Base-by-base conservation (phyloP, 2,888 invertebrate species). In the Lepidochrysops patricia region DNA sequence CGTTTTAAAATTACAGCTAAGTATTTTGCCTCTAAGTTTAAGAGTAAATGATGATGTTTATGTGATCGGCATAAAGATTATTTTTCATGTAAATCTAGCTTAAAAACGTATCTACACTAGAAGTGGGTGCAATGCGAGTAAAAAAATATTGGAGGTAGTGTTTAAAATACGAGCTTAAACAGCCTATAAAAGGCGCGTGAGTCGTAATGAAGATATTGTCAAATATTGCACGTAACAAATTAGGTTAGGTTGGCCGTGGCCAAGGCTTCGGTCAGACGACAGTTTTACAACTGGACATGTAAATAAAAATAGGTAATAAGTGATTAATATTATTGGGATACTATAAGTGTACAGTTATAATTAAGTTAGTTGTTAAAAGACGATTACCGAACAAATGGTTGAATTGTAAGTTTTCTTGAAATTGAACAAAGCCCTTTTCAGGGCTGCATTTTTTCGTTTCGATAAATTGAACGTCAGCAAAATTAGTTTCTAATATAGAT, bases 381-480 rank as follows among this genome's bases (percentile, higher is more conserved):
- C 52, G 26, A 27, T 9, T 52, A 52, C 52, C 52, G 27, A n/a
- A 52, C 13, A 5, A 52, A 52, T 27, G 52, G 52, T 52, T 13
- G 27, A 52, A 13, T 48, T 48, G 19, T 9, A 23, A 25, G 6
- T 26, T 5, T 13, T n/a, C n/a, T n/a, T 12, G 6, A 13, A 32
- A 54, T 3, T 32, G 9, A 29, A 54, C 29, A 54, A 54, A 32
- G 54, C 54, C 19, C 54, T 54, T 54, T 32, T 54, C 4, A 32
- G 54, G 32, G 54, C 54, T 54, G 54, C 54, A 54, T 19, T 54
- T 32, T 19, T 9, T 19, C 12, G 54, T 54, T 54, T 32, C 19
- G 32, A 15, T 19, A 13, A 52, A 13, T 27, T 6, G 13, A 27
- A 52, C 27, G 52, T 5, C 13, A 2, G 7, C 7, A 34, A 34